These are phyloP conservation scores for Latrodectus geometricus DNA, from an alignment of 1,140 invertebrate species.

Conservation along the genomic window DNA sequence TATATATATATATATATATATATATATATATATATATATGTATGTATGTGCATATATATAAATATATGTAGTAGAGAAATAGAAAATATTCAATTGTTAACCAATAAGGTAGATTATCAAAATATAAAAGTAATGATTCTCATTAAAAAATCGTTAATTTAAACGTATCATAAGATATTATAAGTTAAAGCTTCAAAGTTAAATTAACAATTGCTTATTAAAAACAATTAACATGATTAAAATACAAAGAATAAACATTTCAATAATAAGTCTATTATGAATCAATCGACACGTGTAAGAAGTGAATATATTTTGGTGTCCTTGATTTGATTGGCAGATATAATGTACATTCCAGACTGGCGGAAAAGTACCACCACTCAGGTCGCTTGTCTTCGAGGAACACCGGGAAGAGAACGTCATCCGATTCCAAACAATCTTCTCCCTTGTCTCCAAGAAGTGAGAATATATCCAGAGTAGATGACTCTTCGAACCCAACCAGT, in stretches of 20 bases:
- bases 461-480: constrained; percentile 25
- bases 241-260: neutral
- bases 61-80: too few relatives aligned
- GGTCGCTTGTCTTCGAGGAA: constrained; percentile 26
- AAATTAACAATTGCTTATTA: too few relatives aligned
- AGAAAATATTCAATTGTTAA: too few relatives aligned
- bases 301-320: neutral
- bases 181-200: too few relatives aligned
- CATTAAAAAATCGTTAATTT: too few relatives aligned
- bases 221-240: neutral
- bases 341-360: constrained; percentile 12
- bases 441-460: constrained; percentile 41
- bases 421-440: constrained; percentile 26
- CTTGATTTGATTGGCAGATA: neutral
- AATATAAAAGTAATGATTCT: too few relatives aligned
- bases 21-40: too few relatives aligned
- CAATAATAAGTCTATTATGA: neutral
- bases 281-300: neutral
- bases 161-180: too few relatives aligned
- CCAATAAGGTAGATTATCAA: too few relatives aligned
- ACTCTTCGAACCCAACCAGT: neutral
- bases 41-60: too few relatives aligned
- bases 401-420: constrained; percentile 38
- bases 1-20: too few relatives aligned
- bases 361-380: constrained; percentile 47